Evolutionary conservation across 2,888 invertebrate genomes (phyloP).

Genomic region (Drosophila monieri): DNA sequence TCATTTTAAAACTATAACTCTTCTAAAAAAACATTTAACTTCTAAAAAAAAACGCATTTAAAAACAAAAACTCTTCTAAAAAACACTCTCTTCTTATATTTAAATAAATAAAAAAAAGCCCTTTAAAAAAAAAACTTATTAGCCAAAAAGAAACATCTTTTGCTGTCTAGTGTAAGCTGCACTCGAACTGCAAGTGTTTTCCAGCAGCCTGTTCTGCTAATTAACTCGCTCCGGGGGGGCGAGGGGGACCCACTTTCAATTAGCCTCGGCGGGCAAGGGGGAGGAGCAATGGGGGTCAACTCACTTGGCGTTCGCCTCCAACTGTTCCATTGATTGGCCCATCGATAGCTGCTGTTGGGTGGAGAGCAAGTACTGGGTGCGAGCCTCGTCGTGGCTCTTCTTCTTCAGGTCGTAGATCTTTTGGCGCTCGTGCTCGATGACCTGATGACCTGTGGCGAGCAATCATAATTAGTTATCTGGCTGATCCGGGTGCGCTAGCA

Average conservation of each 20-base stretch:
- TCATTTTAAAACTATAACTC: too few species aligned
- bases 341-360: slow-evolving; percentile 54
- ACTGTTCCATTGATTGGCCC: slow-evolving; percentile 32
- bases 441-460: slow-evolving; percentile 90
- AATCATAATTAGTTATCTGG: background rate
- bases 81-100: too few species aligned
- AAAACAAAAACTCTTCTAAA: too few species aligned
- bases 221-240: slow-evolving; percentile 23
- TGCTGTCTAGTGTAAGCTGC: slow-evolving; percentile 10
- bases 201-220: slow-evolving; percentile 18
- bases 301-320: slow-evolving; percentile 56
- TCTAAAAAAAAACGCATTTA: too few species aligned
- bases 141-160: too few species aligned
- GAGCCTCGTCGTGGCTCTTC: slow-evolving; percentile 94
- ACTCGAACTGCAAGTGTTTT: slow-evolving; percentile 17
- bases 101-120: too few species aligned
- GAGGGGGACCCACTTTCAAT: slow-evolving; percentile 54
- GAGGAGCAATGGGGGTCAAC: slow-evolving; percentile 34
- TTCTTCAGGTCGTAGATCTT: slow-evolving; percentile 94
- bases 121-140: too few species aligned
- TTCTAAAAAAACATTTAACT: too few species aligned
- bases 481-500: background rate
- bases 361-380: slow-evolving; percentile 93
- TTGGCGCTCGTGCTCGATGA: slow-evolving; percentile 95
- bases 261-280: slow-evolving; percentile 10